Evolutionary conservation across 2,113 vertebrate genomes (phyloP).

Genomic region (Sminthopsis crassicaudata): DNA sequence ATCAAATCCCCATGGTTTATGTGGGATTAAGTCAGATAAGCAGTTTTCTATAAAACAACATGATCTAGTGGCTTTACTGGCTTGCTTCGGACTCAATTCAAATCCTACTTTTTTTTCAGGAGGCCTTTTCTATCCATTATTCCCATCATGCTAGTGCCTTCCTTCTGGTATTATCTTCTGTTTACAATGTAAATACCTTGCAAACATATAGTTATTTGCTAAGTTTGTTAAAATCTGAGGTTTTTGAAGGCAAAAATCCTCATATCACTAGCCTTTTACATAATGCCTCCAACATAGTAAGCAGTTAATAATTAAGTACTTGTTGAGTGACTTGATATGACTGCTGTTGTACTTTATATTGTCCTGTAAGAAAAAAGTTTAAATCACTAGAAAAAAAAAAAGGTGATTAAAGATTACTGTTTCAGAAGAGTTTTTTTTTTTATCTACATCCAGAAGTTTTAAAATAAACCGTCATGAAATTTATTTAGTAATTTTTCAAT

Average conservation of each 20-base stretch:
- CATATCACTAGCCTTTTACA: neutral
- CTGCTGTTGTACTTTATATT: slow-evolving; percentile 25
- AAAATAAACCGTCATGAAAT: slow-evolving; percentile 52
- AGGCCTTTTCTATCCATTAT: neutral
- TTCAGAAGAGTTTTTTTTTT: neutral
- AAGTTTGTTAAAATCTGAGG: neutral
- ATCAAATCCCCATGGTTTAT: neutral
- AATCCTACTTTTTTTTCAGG: neutral
- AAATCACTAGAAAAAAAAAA: neutral
- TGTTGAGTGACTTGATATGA: neutral
- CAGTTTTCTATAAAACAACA: neutral
- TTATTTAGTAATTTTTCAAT: neutral
- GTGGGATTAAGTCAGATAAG: neutral
- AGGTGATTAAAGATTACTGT: neutral
- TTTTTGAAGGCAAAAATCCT: neutral
- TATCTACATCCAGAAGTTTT: slow-evolving; percentile 44
- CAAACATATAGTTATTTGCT: neutral
- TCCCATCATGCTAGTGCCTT: neutral
- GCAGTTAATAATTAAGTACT: neutral
- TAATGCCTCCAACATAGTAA: neutral
- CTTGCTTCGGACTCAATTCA: neutral
- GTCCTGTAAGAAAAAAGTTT: neutral
- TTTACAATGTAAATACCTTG: neutral
- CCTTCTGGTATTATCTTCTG: neutral
- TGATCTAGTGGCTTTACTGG: neutral